phyloP scores from a whole-genome alignment of 92 coral and sea anemone genomes.

The Porites rus region DNA sequence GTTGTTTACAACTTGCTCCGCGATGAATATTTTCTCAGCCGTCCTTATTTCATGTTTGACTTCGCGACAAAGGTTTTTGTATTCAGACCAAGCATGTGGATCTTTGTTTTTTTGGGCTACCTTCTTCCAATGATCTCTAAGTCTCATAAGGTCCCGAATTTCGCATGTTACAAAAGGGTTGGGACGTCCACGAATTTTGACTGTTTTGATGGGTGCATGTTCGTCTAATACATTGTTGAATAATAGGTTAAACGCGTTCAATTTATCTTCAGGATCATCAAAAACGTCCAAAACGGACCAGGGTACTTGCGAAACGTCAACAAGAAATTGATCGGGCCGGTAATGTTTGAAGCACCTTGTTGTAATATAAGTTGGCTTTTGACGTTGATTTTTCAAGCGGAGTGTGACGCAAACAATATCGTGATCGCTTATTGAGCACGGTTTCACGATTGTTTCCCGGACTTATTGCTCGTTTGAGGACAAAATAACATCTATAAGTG shows the following conservation, averaged over 20 bases:
- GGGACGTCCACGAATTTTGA: constrained; percentile 55
- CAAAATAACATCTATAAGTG: too few species aligned
- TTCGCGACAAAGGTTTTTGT: too few species aligned
- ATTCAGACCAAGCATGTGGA: background rate
- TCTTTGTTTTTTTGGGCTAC: constrained; percentile 37
- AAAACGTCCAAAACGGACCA: constrained; percentile 54
- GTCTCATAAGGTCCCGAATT: constrained; percentile 63
- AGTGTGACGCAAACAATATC: background rate
- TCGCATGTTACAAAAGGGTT: constrained; percentile 51
- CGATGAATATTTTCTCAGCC: constrained; percentile 38
- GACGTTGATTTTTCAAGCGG: constrained; percentile 44
- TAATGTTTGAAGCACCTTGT: constrained; percentile 52
- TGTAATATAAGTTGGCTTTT: constrained; percentile 40
- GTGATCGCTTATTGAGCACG: constrained; percentile 5
- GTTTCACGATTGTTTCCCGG: constrained; percentile 1
- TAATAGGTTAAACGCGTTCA: constrained; percentile 31
- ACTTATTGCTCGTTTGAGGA: background rate
- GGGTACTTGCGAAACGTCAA: constrained; percentile 33
- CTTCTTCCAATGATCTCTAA: constrained; percentile 52
- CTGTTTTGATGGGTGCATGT: constrained; percentile 54
- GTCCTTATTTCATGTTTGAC: background rate
- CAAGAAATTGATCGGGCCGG: constrained; percentile 30
- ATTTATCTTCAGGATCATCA: constrained; percentile 48
- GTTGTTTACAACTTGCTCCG: constrained; percentile 24
- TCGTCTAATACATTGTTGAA: constrained; percentile 40